Evolutionary conservation across 2,888 invertebrate genomes (phyloP).

Genomic region (Ypsolopha scabrella): DNA sequence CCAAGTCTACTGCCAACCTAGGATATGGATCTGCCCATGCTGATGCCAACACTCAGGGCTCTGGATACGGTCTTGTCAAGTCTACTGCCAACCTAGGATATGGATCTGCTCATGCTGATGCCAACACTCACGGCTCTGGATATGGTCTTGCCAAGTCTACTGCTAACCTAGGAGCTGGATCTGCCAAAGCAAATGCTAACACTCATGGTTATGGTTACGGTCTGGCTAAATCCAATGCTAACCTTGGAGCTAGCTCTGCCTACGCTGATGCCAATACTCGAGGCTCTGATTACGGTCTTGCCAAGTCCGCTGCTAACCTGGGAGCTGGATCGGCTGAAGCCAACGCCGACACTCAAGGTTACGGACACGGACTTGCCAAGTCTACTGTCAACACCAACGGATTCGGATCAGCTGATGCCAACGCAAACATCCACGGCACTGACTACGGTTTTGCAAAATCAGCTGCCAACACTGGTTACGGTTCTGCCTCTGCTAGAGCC

Average conservation of each 20-base stretch:
- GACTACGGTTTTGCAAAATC: constrained; percentile 5
- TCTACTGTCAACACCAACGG: constrained; percentile 6
- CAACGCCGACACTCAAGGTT: constrained; percentile 7
- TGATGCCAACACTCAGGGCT: constrained; percentile 5
- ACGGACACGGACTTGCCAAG: constrained; percentile 18
- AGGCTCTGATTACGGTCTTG: constrained; percentile 16
- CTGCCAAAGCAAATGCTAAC: constrained; percentile 3
- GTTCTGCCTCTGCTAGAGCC: constrained; percentile 4
- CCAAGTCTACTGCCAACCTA: constrained; percentile 5
- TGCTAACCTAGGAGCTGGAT: constrained; percentile 2
- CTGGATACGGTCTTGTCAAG: constrained; percentile 3
- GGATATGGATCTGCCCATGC: constrained; percentile 3
- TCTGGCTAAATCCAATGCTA: constrained; percentile 1
- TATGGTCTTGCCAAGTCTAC: constrained; percentile 4
- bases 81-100: constrained; percentile 3
- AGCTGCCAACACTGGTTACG: constrained; percentile 6
- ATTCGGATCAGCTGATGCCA: not conserved
- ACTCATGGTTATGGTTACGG: constrained; percentile 2
- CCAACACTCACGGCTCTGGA: constrained; percentile 5
- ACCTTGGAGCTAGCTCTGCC: not conserved
- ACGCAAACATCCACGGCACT: not conserved
- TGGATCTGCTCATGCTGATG: constrained; percentile 4
- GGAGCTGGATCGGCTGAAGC: not conserved
- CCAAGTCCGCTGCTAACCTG: constrained; percentile 9
- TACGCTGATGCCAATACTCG: constrained; percentile 3